Base-by-base conservation (phyloP, 2,888 invertebrate genomes). In the Pristionchus entomophagus region DNA sequence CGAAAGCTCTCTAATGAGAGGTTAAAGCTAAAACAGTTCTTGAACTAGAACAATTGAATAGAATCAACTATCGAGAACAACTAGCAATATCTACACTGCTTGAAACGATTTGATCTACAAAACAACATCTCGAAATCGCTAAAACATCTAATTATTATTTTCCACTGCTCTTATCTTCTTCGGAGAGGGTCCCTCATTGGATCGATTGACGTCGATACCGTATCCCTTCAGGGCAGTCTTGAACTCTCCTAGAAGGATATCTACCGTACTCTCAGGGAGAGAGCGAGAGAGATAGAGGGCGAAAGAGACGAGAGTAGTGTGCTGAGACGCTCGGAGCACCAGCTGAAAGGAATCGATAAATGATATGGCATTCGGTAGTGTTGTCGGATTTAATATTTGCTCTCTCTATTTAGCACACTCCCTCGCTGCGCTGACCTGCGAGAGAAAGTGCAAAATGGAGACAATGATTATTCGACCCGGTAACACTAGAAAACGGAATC, bases 171-270 rank as follows among this genome's bases (percentile, higher is more conserved):
- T 73, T 26, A n/a, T 26, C 26, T n/a, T 73, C 32, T 73, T 73
- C 2, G 73, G 73, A n/a, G 73, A 73, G 22, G 73, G 73, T 26
- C 73, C 73, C 73, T 73, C 73, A 17, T 73, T 73, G n/a, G 73
- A 80, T 51, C 78, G 78, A 32, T 65, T 65, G 51, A 80, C 51
- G 8, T 49, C 32, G 83, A 84, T 84, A 65, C 83, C 83, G 65
- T 65, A 49, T 29, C 65, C 49, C 32, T 41, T 29, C 1, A 84
- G 49, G 3, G 65, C 62, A 2, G 29, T 17, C 29, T 65, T 49
- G 49, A 84, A 84, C 19, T 65, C 49, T 5, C 17, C 19, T 29
- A 32, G 26, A 22, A 84, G 49, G 14, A 26, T 19, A 19, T 84
- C 65, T 38, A 73, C 41, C 41, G 73, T 73, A 41, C 3, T 41